These are phyloP conservation scores for Ectemnius cavifrons DNA, from an alignment of 2,888 invertebrate species.

Conservation along the genomic window DNA sequence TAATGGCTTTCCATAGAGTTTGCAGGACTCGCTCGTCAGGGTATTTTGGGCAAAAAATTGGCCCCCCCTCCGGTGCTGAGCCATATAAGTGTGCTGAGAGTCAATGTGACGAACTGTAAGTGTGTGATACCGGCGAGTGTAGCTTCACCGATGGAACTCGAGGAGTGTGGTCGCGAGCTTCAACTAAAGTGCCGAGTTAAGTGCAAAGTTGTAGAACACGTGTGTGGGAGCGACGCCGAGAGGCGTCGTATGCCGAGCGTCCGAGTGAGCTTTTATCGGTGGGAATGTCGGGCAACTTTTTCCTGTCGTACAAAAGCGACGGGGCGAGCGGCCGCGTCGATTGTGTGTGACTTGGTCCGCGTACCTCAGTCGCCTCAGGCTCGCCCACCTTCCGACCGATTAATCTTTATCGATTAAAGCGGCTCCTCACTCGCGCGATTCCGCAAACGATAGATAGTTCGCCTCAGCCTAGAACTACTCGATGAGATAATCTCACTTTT, in stretches of 20 bases:
- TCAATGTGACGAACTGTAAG: too few relatives aligned
- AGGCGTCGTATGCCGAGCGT: constrained; percentile 26
- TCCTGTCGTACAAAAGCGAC: constrained; percentile 47
- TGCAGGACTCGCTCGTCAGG: too few relatives aligned
- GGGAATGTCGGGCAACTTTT: constrained; percentile 54
- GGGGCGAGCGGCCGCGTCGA: constrained; percentile 23
- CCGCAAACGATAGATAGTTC: too few relatives aligned
- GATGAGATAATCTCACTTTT: background rate
- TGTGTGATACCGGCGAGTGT: too few relatives aligned
- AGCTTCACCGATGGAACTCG: too few relatives aligned
- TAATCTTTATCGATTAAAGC: constrained; percentile 48
- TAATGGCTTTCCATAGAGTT: too few relatives aligned
- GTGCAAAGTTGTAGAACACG: constrained; percentile 61
- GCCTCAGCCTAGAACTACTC: background rate
- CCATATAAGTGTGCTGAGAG: too few relatives aligned
- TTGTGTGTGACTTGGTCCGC: constrained; percentile 25
- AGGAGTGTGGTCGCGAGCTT: too few relatives aligned
- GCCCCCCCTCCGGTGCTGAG: too few relatives aligned
- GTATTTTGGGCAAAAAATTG: too few relatives aligned
- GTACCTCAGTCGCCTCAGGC: constrained; percentile 28
- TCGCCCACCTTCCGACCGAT: constrained; percentile 38
- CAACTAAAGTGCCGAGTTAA: constrained; percentile 45
- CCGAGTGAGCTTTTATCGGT: constrained; percentile 57
- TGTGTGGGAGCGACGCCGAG: constrained; percentile 46
- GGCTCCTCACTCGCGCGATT: background rate